Base-by-base conservation (phyloP, 2,797 vertebrate genomes). In the Arremon aurantiirostris region DNA sequence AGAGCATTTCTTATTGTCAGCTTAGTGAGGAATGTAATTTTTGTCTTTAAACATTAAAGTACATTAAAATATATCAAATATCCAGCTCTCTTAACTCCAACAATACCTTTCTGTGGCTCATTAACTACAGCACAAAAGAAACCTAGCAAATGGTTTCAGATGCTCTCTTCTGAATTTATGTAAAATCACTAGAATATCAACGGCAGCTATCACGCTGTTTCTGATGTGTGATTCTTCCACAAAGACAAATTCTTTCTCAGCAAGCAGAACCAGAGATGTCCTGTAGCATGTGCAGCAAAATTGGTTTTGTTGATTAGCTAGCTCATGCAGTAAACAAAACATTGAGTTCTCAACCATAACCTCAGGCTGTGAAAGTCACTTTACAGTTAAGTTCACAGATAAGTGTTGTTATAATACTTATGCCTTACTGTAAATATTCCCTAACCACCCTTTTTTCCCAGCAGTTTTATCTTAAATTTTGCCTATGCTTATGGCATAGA, bases 221-320 rank as follows among this genome's bases (percentile, higher is more conserved):
- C 72, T 91, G 44, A 56, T 69, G 64, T 81, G 65, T 32, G 79
- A 52, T 89, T 37, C 56, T 91, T 47, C 35, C 50, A 93, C 22
- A 77, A 81, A 86, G 32, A 57, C 21, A 95, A 92, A 94, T 71
- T 77, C 30, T 92, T 69, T 91, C 68, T 93, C 73, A 87, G 49
- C 42, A 63, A 96, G 53, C 77, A 65, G 27, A 86, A 60, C 12
- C 28, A 46, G 82, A 79, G 22, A 56, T 86, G 55, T 89, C 56
- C 64, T 88, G 44, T 35, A 81, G 75, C 30, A 21, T 61, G 39
- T n/a, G 46, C 24, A 79, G 14, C 14, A 63, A 59, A 70, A 47
- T 34, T 82, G 37, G 2, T 86, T 95, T 92, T 88, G 50, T 89
- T 92, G 28, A 70, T 86, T 80, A 69, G n/a, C 49, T 81, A 84